Percentiles rank a stretch among this genome's conserved stretches.
Conservation (phyloP, 2,113 vertebrate genomes). For the Isurus oxyrinchus region DNA sequence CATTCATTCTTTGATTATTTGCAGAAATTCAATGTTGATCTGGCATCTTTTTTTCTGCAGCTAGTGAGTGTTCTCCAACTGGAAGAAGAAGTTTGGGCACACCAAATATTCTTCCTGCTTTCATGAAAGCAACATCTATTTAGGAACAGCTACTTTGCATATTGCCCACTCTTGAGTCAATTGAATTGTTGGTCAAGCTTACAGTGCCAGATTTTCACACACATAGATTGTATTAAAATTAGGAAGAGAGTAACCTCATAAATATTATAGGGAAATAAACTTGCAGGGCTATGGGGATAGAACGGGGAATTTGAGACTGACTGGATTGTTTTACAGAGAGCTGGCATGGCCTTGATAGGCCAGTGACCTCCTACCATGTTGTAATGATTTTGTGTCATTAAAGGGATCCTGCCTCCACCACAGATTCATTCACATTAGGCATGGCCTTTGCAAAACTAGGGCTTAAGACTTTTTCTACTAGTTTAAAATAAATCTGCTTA, state of each 20-base stretch:
- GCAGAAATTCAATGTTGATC: neutral
- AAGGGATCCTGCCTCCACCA: too few species aligned
- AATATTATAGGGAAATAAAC: neutral
- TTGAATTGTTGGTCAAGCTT: neutral
- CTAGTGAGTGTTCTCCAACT: neutral
- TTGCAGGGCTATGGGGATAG: too few species aligned
- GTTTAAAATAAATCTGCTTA: neutral
- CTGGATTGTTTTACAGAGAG: too few species aligned
- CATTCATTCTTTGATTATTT: neutral
- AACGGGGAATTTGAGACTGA: too few species aligned
- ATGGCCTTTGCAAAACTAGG: neutral
- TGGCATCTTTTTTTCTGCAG: neutral
- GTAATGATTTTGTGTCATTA: too few species aligned
- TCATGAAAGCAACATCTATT: neutral
- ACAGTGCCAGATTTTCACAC: neutral
- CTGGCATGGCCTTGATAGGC: too few species aligned
- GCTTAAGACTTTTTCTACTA: neutral
- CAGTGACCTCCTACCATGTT: too few species aligned
- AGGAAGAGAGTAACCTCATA: neutral
- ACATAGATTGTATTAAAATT: neutral
- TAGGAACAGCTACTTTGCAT: neutral
- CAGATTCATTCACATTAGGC: neutral
- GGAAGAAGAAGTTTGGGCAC: neutral
- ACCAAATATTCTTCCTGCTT: neutral
- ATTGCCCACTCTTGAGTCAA: neutral